Conservation (phyloP, 2,888 invertebrate genomes). For the Entomobrya multifasciata region DNA sequence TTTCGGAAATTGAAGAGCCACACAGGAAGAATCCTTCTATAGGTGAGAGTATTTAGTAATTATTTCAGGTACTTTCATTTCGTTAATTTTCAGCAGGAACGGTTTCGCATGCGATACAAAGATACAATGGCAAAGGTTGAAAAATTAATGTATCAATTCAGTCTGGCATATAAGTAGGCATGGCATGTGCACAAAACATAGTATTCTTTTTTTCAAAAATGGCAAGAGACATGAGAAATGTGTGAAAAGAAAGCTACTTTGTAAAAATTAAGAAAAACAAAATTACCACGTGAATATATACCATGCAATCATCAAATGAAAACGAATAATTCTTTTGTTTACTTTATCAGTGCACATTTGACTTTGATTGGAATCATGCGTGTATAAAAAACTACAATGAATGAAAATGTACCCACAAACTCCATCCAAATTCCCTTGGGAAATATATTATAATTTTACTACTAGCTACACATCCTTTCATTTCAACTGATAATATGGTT, state of each 20-base stretch:
- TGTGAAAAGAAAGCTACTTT: constrained; percentile 10
- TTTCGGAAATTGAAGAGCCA: constrained; percentile 26
- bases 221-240: not conserved
- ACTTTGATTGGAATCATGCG: constrained; percentile 23
- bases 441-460: constrained; percentile 47
- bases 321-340: constrained; percentile 3
- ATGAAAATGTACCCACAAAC: constrained; percentile 44
- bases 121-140: not conserved
- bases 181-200: not conserved
- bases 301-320: constrained; percentile 9
- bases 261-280: too few species aligned
- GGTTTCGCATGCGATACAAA: not conserved
- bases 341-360: constrained; percentile 1
- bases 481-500: not conserved
- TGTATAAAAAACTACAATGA: constrained; percentile 32
- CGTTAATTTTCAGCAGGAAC: constrained; percentile 1
- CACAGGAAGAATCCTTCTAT: constrained; percentile 43
- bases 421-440: constrained; percentile 56
- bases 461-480: not conserved
- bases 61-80: constrained; percentile 10
- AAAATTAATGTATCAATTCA: constrained; percentile 26
- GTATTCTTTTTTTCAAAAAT: not conserved
- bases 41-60: too few species aligned
- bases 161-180: not conserved
- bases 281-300: not conserved